Conservation (phyloP, 2,888 invertebrate genomes). For the Calameuta filiformis region DNA sequence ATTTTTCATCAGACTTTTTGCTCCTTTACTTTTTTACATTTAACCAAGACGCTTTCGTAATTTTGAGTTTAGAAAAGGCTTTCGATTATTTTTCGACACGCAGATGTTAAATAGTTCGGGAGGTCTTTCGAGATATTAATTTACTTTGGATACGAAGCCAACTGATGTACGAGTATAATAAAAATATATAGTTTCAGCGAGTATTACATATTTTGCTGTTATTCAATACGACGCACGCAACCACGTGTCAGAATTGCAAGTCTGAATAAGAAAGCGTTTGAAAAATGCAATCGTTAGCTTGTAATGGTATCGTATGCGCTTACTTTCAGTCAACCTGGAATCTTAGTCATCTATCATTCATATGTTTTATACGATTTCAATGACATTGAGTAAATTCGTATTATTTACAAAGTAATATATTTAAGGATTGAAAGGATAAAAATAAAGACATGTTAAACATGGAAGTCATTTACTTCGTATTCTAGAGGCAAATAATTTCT, state of each 20-base stretch:
- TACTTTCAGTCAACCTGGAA: not conserved
- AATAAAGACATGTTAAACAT: not conserved
- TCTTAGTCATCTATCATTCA: not conserved
- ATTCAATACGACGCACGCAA: not conserved
- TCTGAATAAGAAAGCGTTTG: not conserved
- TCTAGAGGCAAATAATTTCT: constrained; percentile 30
- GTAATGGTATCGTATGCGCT: not conserved
- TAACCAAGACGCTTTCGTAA: not conserved
- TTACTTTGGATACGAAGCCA: too few relatives aligned
- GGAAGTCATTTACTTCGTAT: not conserved
- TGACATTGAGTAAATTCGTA: not conserved
- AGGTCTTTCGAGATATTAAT: too few relatives aligned
- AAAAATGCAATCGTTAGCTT: not conserved
- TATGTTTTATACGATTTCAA: not conserved
- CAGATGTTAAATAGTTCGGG: too few relatives aligned
- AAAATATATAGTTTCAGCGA: not conserved
- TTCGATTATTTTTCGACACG: not conserved
- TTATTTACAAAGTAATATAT: not conserved
- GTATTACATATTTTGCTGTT: not conserved
- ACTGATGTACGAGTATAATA: not conserved
- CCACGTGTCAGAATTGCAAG: not conserved
- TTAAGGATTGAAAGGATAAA: not conserved
- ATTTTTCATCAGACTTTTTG: not conserved
- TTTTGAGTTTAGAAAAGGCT: not conserved
- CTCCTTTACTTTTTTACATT: not conserved